Evolutionary conservation across 1,140 invertebrate genomes (phyloP), one percentile per base, ranked within the genome.

Genomic region (Ladona fulva): DNA sequence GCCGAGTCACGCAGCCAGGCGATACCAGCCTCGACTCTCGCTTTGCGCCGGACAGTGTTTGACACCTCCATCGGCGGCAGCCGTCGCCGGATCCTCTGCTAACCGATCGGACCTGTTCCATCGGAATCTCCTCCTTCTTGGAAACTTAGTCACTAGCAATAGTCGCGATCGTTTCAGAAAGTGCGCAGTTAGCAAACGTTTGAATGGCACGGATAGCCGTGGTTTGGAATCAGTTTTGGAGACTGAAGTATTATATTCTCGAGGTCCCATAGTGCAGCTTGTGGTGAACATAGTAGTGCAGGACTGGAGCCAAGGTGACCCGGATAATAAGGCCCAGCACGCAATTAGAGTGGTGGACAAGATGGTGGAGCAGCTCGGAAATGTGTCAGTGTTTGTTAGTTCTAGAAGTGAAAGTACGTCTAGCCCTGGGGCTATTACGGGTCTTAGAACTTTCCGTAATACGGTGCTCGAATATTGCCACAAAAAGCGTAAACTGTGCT

Each of bases 291-390:
- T 75, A 42, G 37, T 25, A 3, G 74, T 42, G 74, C 74, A 75
- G 24, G 24, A 75, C 16, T 75, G 74, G 74, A 25, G 24, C 24
- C 74, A 75, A 5, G 74, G 24, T 16, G 74, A 75, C 24, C 74
- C 74, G 1, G 74, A 75, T 5, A 14, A 42, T 16, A 42, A 19
- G 24, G 74, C 74, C 74, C 24, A 75, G 74, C 24, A 25, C 19
- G 74, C 29, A 19, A 75, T 75, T n/a, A 75, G 24, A 25, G 74
- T 75, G 24, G 74, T 75, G 24, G 74, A 75, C 16, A 75, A 75
- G 19, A 75, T 75, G 74, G 74, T 16, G 24, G 74, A 75, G 16
- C 74, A 25, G 74, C 74, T 75, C 19, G 74, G 74, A 25, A 75
- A 25, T 42, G 74, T 75, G 24, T 25, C 24, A 25, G 37, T 75